Evolutionary conservation across 2,888 invertebrate species (phyloP), one percentile per base, ranked within the genome.

Genomic region (Dorcus parallelipipedus): DNA sequence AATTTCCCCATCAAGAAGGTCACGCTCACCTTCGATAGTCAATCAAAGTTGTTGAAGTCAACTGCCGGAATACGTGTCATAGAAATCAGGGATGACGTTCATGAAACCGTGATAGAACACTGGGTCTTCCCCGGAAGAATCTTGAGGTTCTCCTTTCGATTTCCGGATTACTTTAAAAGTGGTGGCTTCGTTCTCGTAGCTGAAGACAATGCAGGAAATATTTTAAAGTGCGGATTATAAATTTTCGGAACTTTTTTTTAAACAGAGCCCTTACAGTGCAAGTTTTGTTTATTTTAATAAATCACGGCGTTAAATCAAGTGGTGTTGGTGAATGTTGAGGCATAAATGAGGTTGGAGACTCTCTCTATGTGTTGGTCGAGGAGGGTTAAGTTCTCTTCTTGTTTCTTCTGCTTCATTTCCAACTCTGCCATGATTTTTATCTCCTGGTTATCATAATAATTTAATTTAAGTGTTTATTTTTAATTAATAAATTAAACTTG

Each of bases 121-220:
- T 88, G 87, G 81, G 84, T 86, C 68, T 87, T 88, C 71, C 80
- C 81, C 39, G 82, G 83, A 64, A 77, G 79, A 53, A 78, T 83
- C 54, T 80, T 84, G 43, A 84, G 83, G 69, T 84, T 83, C 72
- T 80, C 82, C 65, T 85, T 84, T 72, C 77, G 82, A 69, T 75
- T 85, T 59, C 83, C 83, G 7, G 81, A 81, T 71, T 78, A 81
- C 51, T 78, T 78, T 45, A 33, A 58, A n/a, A 14, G 14, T 14
- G 50, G 10, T 26, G 78, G 81, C 59, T 74, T 84, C 52, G 83
- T 83, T 48, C 81, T 89, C 68, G 82, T 88, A 54, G 86, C 86
- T 43, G 86, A 87, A 76, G 88, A 89, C 69, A 84, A 86, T 63
- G 75, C 82, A 64, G 89, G 89, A 66, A 86, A 86, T 72, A 83